Percentiles rank a stretch among this genome's conserved stretches.
Evolutionary conservation across 2,113 vertebrate genomes (phyloP).

Genomic region (Desmodus rotundus): DNA sequence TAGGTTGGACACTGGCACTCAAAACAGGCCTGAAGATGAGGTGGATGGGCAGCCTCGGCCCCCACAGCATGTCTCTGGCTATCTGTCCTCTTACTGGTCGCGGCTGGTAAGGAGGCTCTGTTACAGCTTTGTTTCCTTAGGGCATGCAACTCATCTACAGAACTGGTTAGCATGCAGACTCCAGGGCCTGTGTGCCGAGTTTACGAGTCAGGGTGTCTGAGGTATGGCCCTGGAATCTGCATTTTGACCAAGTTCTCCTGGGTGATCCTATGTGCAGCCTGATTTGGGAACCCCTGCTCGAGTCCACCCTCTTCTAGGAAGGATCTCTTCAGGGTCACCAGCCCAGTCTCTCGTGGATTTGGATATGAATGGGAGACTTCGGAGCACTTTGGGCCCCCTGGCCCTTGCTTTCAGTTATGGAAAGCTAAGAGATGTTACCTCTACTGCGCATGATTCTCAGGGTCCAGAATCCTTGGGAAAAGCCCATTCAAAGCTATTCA

Average conservation of each 20-base stretch:
- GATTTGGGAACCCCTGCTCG: background rate
- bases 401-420: background rate
- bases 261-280: background rate
- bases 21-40: background rate
- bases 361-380: background rate
- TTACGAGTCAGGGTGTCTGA: background rate
- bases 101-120: background rate
- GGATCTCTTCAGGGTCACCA: background rate
- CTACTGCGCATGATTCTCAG: background rate
- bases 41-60: background rate
- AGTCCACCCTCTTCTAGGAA: background rate
- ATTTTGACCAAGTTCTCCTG: background rate
- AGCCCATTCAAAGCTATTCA: background rate
- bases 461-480: background rate
- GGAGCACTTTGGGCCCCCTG: background rate
- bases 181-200: background rate
- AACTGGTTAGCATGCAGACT: background rate
- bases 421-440: background rate
- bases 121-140: background rate
- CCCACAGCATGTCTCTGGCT: rapidly evolving
- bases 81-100: background rate
- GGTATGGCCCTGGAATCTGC: background rate
- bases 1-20: background rate
- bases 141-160: background rate
- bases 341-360: background rate